A percentile compares a stretch with the other conserved stretches of the same genome.
Conservation (phyloP, 2,113 vertebrate genomes). For the Lophochroa leadbeateri region DNA sequence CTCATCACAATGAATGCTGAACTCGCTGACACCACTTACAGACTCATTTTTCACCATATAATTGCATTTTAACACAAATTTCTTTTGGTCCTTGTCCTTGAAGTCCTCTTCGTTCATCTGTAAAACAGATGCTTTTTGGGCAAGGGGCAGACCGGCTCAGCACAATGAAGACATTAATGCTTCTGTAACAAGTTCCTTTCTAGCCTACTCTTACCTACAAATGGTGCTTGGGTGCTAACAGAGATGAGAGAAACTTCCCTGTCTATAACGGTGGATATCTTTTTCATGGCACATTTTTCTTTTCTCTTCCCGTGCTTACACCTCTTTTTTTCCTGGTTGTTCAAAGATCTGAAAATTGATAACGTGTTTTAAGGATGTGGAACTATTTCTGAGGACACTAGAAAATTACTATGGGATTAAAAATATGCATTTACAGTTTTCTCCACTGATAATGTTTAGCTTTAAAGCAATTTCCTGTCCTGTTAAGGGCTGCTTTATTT, state of each 20-base stretch:
- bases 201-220: not conserved
- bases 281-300: not conserved
- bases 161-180: not conserved
- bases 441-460: not conserved
- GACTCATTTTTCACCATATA: conserved; percentile 27
- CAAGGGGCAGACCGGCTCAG: not conserved
- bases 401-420: not conserved
- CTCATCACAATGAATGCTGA: not conserved
- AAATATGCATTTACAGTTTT: conserved; percentile 16
- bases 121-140: not conserved
- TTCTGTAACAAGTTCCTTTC: not conserved
- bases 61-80: conserved; percentile 26
- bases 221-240: not conserved
- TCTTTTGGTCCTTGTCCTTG: conserved; percentile 32
- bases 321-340: not conserved
- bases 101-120: not conserved
- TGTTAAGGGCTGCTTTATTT: conserved; percentile 24
- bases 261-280: not conserved
- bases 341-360: not conserved
- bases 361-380: not conserved
- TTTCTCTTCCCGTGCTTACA: not conserved
- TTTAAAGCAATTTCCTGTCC: conserved; percentile 40
- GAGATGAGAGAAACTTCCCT: not conserved
- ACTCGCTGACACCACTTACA: conserved; percentile 11
- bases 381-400: not conserved